These are phyloP conservation scores for Tenthredo amoena DNA, from an alignment of 2,888 invertebrate species.

Conservation along the genomic window DNA sequence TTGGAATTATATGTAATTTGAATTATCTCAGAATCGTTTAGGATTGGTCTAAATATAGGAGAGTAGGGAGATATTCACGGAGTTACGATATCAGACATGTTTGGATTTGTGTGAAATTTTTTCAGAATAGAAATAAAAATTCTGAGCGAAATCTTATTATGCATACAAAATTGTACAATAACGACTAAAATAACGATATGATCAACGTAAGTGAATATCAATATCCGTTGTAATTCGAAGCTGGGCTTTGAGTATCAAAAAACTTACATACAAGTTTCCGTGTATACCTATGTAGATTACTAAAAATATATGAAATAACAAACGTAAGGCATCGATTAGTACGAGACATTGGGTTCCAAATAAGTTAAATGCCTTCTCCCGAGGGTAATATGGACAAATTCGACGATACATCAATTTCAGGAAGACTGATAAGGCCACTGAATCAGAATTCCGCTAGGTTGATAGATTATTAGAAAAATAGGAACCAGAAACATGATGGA, in stretches of 20 bases:
- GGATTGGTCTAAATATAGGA: neutral
- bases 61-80: neutral
- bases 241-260: neutral
- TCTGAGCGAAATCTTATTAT: neutral
- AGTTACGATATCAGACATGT: neutral
- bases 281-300: too few species aligned
- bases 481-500: neutral
- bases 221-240: neutral
- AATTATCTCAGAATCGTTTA: neutral
- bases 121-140: neutral
- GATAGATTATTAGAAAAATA: neutral
- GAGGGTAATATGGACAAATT: neutral
- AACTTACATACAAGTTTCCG: neutral
- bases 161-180: neutral
- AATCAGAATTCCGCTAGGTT: neutral
- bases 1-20: neutral
- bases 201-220: neutral
- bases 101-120: neutral
- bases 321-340: neutral
- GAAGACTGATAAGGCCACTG: neutral
- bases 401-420: neutral
- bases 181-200: neutral
- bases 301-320: neutral
- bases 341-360: neutral
- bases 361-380: neutral